Conservation (phyloP, 2,888 invertebrate genomes). For the Sarcophaga caerulescens region DNA sequence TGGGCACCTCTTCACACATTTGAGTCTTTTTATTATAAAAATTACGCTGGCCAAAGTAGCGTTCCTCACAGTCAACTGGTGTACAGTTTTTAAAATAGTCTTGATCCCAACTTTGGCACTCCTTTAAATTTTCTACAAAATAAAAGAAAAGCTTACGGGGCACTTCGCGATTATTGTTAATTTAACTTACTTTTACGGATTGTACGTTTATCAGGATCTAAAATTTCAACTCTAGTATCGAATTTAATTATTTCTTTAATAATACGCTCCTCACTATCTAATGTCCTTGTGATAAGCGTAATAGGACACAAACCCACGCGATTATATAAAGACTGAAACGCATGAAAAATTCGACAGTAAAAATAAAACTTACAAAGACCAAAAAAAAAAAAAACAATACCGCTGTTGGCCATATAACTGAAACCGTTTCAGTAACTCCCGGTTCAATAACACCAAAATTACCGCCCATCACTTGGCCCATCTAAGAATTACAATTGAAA, state of each 20-base stretch:
- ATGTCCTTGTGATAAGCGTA: conserved; percentile 71
- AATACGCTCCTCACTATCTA: conserved; percentile 68
- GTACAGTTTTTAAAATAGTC: conserved; percentile 82
- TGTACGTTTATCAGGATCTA: conserved; percentile 72
- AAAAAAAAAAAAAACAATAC: conserved; percentile 69
- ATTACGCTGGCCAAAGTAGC: conserved; percentile 82
- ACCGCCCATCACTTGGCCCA: conserved; percentile 76
- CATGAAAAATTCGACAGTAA: not conserved
- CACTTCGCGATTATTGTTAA: not conserved
- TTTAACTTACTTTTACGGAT: conserved; percentile 69
- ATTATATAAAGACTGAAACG: conserved; percentile 76
- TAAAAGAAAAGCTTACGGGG: too few relatives aligned
- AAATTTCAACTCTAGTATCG: conserved; percentile 75
- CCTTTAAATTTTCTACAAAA: conserved; percentile 69
- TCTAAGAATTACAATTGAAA: conserved; percentile 62
- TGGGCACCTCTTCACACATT: conserved; percentile 73
- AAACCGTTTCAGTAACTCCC: conserved; percentile 73
- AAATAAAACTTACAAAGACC: not conserved
- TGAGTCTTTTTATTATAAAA: conserved; percentile 80
- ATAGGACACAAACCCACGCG: conserved; percentile 78
- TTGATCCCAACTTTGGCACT: conserved; percentile 80
- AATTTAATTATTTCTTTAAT: conserved; percentile 72
- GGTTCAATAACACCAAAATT: conserved; percentile 76
- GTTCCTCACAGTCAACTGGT: conserved; percentile 83
- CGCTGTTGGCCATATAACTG: conserved; percentile 78